Evolutionary conservation across 2,113 vertebrate species (phyloP).

Genomic region (Triplophysa tibetana): DNA sequence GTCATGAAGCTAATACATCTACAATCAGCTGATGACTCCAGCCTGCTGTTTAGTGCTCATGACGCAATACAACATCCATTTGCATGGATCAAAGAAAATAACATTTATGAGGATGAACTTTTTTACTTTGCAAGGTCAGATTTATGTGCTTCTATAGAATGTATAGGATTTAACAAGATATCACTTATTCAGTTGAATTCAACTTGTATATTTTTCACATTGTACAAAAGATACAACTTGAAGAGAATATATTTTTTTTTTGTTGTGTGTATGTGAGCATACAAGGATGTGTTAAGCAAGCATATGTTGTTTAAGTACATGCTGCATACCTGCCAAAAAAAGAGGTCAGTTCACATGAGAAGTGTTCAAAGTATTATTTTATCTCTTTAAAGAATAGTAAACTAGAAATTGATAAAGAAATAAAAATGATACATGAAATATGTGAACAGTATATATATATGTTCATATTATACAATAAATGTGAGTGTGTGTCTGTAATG

Average conservation of each 20-base stretch:
- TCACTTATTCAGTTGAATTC: too few species aligned
- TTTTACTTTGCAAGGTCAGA: neutral
- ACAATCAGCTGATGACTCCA: slow-evolving; percentile 22
- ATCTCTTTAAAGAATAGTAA: neutral
- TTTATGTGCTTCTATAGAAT: neutral
- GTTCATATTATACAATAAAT: neutral
- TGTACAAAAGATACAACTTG: too few species aligned
- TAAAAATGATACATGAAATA: too few species aligned
- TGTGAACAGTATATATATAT: too few species aligned
- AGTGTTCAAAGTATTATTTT: neutral
- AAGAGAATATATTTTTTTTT: too few species aligned
- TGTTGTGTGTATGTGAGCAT: too few species aligned
- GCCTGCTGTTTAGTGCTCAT: slow-evolving; percentile 4
- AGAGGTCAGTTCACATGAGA: neutral
- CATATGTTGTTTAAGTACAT: neutral
- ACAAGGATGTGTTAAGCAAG: neutral
- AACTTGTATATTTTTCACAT: too few species aligned
- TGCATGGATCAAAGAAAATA: neutral
- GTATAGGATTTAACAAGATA: too few species aligned
- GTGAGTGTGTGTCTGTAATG: neutral
- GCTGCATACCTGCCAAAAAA: neutral
- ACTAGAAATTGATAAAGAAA: neutral
- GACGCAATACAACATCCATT: slow-evolving; percentile 36
- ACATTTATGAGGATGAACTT: neutral
- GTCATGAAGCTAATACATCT: slow-evolving; percentile 30